Evolutionary conservation across 2,113 vertebrate genomes (phyloP), one percentile per base, ranked within the genome.

Genomic region (Setophaga kirtlandii): DNA sequence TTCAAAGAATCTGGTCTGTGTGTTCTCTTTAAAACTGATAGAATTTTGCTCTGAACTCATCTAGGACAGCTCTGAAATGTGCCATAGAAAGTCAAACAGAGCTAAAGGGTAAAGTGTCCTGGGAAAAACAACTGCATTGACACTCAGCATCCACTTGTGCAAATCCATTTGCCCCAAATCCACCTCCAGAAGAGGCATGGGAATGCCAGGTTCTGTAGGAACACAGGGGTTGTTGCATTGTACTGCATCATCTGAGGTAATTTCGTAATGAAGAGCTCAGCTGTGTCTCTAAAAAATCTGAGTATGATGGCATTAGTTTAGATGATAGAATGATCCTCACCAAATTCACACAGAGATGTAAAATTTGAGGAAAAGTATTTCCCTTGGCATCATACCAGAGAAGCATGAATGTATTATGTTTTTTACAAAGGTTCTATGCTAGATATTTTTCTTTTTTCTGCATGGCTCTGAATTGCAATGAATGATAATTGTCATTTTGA

Each of bases 31-130:
- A 58, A 55, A 95, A 95, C 84, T 76, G 41, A 15, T 62, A n/a
- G 77, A 63, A 83, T 94, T 97, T 83, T 88, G 78, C 87, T 94
- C 88, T 88, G 96, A 95, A 87, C 70, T 96, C 83, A 65, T 58
- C 67, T 56, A 11, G 47, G 33, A 50, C 30, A 59, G 60, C 37
- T 82, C 68, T 67, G 33, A 73, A 70, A 14, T 42, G n/a, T 74
- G n/a, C 75, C 58, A 64, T 1, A 1, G 42, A 27, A 89, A 71
- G 50, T 58, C 25, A 44, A 35, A 33, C 4, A 12, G 77, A 50
- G 53, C 39, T 44, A 30, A 35, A 64, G 33, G 37, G 39, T 35
- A 2, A 28, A 33, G 28, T 24, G 64, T 52, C 9, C 30, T 23
- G 30, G 53, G 19, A 31, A 52, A 58, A 58, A 63, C 63, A 59